Percentiles rank a stretch among this genome's conserved stretches.
Conservation (phyloP, 2,888 invertebrate genomes). For the Conomelus anceps region DNA sequence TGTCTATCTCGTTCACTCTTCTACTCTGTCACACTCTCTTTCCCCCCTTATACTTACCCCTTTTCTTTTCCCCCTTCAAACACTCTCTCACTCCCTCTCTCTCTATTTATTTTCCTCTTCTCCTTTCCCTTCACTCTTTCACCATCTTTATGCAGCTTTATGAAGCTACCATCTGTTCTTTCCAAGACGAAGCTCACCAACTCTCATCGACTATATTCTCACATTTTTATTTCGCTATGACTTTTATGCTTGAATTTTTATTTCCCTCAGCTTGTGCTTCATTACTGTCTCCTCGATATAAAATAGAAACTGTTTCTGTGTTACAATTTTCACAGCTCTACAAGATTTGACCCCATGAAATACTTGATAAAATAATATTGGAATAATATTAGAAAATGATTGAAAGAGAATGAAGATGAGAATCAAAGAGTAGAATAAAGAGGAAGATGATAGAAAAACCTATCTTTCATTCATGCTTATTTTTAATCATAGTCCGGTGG, state of each 20-base stretch:
- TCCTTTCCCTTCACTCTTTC: neutral
- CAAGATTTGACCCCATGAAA: too few species aligned
- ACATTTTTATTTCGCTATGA: neutral
- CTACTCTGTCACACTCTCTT: neutral
- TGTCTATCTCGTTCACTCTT: neutral
- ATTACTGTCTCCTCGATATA: neutral
- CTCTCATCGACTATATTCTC: neutral
- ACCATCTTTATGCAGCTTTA: neutral
- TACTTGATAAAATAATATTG: too few species aligned
- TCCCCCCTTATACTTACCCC: neutral
- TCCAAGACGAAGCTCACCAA: neutral
- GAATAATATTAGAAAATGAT: too few species aligned
- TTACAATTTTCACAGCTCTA: neutral
- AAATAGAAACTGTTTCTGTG: neutral
- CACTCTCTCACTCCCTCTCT: neutral
- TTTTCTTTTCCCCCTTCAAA: neutral
- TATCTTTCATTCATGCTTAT: too few species aligned
- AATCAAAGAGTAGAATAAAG: too few species aligned
- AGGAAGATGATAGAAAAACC: too few species aligned
- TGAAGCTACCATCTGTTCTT: neutral
- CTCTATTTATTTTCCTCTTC: neutral
- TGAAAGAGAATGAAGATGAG: too few species aligned
- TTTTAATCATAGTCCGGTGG: too few species aligned
- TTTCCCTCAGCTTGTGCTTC: neutral
- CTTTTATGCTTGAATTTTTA: neutral